Percentiles rank a stretch among this genome's conserved stretches.
Evolutionary conservation across 2,888 invertebrate species (phyloP).

Genomic region (Apamea epomidion): DNA sequence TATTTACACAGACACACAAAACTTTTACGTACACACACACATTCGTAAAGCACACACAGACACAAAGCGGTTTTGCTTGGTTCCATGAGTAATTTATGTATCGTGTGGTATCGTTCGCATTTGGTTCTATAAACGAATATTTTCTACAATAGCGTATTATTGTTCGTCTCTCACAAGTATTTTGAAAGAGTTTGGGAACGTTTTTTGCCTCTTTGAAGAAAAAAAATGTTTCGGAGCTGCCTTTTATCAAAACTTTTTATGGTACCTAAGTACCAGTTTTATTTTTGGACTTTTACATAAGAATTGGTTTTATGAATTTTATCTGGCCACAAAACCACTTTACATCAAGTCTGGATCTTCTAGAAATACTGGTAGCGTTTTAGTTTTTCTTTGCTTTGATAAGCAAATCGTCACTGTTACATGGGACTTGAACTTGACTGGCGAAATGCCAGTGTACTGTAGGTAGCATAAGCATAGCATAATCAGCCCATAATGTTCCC

Average conservation of each 20-base stretch:
- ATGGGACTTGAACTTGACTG: neutral
- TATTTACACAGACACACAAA: constrained; percentile 33
- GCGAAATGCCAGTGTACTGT: neutral
- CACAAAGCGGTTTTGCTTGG: constrained; percentile 40
- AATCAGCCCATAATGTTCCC: too few relatives aligned
- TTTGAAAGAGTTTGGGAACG: neutral
- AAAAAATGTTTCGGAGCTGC: neutral
- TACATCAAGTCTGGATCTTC: neutral
- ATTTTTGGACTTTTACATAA: constrained; percentile 2
- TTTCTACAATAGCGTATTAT: constrained; percentile 39
- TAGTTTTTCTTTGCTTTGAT: neutral
- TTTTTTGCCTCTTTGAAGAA: constrained; percentile 7
- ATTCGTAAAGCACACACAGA: constrained; percentile 14
- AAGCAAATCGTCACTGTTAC: neutral
- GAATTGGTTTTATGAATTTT: constrained; percentile 20
- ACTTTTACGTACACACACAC: constrained; percentile 21
- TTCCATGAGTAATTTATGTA: constrained; percentile 56
- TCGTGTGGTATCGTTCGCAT: constrained; percentile 36
- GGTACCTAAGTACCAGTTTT: neutral
- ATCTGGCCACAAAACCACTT: neutral
- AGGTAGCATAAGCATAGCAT: too few relatives aligned
- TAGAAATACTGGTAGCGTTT: neutral
- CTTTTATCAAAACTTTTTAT: constrained; percentile 14
- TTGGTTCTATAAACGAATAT: constrained; percentile 40
- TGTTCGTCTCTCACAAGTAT: constrained; percentile 31